These are phyloP conservation scores for Neuroscelio doddi DNA, from an alignment of 2,888 invertebrate species.

Conservation along the genomic window DNA sequence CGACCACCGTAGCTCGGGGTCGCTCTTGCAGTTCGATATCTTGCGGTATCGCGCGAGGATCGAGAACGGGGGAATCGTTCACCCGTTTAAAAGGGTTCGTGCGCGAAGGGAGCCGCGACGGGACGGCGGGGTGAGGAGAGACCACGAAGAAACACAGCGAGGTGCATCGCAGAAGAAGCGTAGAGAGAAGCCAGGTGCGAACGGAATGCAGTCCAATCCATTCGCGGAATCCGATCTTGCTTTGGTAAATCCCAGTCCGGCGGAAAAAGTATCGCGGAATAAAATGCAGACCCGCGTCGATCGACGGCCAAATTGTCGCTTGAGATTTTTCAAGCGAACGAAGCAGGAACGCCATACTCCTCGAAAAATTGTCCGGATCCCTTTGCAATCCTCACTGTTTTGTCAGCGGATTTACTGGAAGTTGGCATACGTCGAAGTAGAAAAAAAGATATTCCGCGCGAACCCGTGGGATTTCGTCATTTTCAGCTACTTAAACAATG, in stretches of 20 bases:
- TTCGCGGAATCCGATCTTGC: constrained; percentile 69
- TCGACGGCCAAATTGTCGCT: constrained; percentile 55
- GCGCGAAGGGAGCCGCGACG: background rate
- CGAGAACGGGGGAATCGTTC: constrained; percentile 29
- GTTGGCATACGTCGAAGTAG: constrained; percentile 18
- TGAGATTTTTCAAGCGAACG: constrained; percentile 22
- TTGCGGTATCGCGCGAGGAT: constrained; percentile 43
- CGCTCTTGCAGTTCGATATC: constrained; percentile 39
- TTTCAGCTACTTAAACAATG: constrained; percentile 24
- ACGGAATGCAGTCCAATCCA: constrained; percentile 70
- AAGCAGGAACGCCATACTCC: constrained; percentile 24
- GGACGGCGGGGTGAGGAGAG: background rate
- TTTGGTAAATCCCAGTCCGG: constrained; percentile 61
- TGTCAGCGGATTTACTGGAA: constrained; percentile 32
- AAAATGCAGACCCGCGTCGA: constrained; percentile 54
- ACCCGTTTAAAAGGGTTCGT: constrained; percentile 12
- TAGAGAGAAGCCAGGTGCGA: constrained; percentile 66
- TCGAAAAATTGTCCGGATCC: constrained; percentile 27
- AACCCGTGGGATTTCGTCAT: constrained; percentile 31
- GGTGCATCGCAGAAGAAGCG: constrained; percentile 39
- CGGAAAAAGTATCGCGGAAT: constrained; percentile 65
- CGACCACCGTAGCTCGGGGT: constrained; percentile 12
- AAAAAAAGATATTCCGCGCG: constrained; percentile 18
- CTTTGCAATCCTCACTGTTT: constrained; percentile 28
- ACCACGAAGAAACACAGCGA: constrained; percentile 32